phyloP scores from a whole-genome alignment of 2,113 vertebrate species.

The Miniopterus natalensis region DNA sequence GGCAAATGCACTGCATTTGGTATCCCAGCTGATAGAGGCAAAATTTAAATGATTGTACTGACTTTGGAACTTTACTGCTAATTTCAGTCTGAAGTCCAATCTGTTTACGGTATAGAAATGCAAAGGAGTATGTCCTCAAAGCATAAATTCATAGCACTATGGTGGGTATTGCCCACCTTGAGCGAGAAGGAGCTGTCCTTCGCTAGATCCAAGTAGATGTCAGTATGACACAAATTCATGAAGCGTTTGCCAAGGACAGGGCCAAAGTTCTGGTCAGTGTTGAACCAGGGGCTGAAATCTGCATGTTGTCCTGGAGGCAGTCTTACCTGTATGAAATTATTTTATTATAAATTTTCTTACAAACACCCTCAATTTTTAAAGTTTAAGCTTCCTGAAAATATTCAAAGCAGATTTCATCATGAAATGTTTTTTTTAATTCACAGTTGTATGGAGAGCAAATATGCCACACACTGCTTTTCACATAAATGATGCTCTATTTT shows the following conservation, averaged over 20 bases:
- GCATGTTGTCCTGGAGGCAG: background rate
- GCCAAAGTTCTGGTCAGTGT: background rate
- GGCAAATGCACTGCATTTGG: background rate
- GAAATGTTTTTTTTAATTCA: conserved; percentile 49
- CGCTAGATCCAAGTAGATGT: background rate
- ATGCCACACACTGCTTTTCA: background rate
- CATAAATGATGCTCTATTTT: background rate
- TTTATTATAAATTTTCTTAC: background rate
- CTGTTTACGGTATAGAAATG: conserved; percentile 26
- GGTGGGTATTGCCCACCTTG: background rate
- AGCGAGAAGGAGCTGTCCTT: background rate
- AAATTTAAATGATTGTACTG: conserved; percentile 35
- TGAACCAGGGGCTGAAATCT: background rate
- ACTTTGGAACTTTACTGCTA: background rate
- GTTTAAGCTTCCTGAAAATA: conserved; percentile 22
- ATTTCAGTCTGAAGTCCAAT: conserved; percentile 57
- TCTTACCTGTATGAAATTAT: conserved; percentile 3
- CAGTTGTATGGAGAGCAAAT: background rate
- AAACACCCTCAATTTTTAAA: conserved; percentile 13
- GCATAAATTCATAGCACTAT: background rate
- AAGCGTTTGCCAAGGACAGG: background rate
- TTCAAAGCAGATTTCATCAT: conserved; percentile 15
- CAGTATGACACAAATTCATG: background rate
- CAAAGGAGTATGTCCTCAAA: background rate
- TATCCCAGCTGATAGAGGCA: conserved; percentile 36